Conservation (phyloP, 1,140 invertebrate species). For the Drosophila fuyamai region DNA sequence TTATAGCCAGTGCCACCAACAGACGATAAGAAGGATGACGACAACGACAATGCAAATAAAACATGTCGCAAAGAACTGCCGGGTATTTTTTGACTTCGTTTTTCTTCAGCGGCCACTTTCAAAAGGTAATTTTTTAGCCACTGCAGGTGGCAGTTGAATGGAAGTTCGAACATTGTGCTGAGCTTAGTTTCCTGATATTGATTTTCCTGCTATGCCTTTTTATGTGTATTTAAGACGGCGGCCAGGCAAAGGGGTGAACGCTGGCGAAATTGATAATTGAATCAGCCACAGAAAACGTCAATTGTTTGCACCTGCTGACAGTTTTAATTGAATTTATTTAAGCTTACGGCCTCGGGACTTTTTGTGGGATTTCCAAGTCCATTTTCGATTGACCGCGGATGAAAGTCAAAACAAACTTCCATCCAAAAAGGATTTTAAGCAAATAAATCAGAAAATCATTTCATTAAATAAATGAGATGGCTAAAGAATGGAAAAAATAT, state of each 20-base stretch:
- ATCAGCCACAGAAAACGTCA: slow-evolving; percentile 53
- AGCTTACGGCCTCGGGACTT: slow-evolving; percentile 36
- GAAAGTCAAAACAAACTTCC: slow-evolving; percentile 15
- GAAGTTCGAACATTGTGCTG: background rate
- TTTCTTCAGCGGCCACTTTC: slow-evolving; percentile 43
- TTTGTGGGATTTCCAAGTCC: background rate
- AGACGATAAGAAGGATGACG: slow-evolving; percentile 27
- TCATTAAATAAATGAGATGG: slow-evolving; percentile 2
- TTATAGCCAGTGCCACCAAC: slow-evolving; percentile 17
- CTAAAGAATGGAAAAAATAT: background rate
- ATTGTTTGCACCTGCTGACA: slow-evolving; percentile 62
- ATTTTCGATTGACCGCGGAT: background rate
- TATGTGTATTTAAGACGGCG: slow-evolving; percentile 38
- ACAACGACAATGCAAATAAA: slow-evolving; percentile 75
- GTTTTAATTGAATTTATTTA: slow-evolving; percentile 75
- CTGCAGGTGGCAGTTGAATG: slow-evolving; percentile 46
- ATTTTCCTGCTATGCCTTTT: slow-evolving; percentile 9
- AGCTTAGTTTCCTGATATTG: slow-evolving; percentile 20
- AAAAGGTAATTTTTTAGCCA: slow-evolving; percentile 64
- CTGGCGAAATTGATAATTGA: slow-evolving; percentile 69
- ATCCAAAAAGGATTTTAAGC: background rate
- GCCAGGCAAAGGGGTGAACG: slow-evolving; percentile 30
- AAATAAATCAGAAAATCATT: slow-evolving; percentile 2
- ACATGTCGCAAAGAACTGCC: slow-evolving; percentile 38
- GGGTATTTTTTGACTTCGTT: slow-evolving; percentile 8